These are phyloP conservation scores for Microchrysa polita DNA, from an alignment of 2,888 invertebrate genomes.

Conservation along the genomic window DNA sequence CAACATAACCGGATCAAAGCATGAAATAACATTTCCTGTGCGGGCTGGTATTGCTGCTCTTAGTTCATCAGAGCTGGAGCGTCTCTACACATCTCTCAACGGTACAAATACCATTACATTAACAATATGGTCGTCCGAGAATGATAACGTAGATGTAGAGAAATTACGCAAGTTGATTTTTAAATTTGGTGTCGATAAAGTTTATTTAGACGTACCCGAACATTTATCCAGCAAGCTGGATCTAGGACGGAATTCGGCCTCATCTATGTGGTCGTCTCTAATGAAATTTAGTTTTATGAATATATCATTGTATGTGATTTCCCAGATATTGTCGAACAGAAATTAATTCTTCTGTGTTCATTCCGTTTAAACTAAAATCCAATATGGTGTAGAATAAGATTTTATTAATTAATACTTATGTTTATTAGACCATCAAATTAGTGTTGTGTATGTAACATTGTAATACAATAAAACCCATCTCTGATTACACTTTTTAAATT, in stretches of 20 bases:
- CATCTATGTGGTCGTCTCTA: background rate
- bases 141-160: constrained; percentile 74
- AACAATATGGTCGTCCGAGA: constrained; percentile 80
- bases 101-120: constrained; percentile 67
- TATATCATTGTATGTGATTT: constrained; percentile 13
- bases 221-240: constrained; percentile 67
- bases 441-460: too few relatives aligned
- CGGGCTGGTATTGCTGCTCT: constrained; percentile 76
- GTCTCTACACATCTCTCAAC: constrained; percentile 67
- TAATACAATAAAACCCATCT: too few relatives aligned
- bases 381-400: too few relatives aligned
- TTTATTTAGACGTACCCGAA: constrained; percentile 82
- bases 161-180: constrained; percentile 74
- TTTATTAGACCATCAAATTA: too few relatives aligned
- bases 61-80: constrained; percentile 70
- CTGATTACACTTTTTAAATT: too few relatives aligned
- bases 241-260: constrained; percentile 55
- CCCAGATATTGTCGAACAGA: background rate
- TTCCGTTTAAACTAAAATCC: too few relatives aligned
- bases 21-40: constrained; percentile 83
- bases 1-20: constrained; percentile 63
- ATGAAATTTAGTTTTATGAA: constrained; percentile 17
- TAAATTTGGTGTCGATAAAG: constrained; percentile 72
- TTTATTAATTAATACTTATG: too few relatives aligned
- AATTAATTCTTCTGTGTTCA: too few relatives aligned